These are phyloP conservation scores for Cryptocephalus moraei DNA, from an alignment of 2,888 invertebrate genomes.

Conservation along the genomic window DNA sequence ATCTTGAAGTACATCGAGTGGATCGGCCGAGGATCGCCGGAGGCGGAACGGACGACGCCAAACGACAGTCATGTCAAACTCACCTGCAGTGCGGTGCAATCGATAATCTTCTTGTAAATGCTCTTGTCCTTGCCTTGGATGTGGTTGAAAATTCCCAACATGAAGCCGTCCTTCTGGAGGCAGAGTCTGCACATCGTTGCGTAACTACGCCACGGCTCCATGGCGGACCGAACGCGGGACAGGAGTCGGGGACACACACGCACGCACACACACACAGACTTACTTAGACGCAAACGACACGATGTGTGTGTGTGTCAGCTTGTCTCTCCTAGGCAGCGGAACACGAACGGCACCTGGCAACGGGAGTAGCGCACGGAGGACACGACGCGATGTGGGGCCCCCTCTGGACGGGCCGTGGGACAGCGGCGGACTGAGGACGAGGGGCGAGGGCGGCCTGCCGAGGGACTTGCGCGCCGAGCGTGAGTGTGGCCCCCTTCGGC, in stretches of 20 bases:
- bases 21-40: not conserved
- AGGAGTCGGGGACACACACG: not conserved
- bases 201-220: slow-evolving; percentile 46
- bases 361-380: slow-evolving; percentile 4
- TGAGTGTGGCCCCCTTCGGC: slow-evolving; percentile 30
- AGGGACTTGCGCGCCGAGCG: slow-evolving; percentile 31
- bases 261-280: not conserved
- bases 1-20: not conserved
- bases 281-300: not conserved
- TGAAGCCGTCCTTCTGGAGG: slow-evolving; percentile 50
- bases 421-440: slow-evolving; percentile 30
- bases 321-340: not conserved
- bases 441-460: slow-evolving; percentile 36
- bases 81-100: slow-evolving; percentile 39
- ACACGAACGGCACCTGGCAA: slow-evolving; percentile 15
- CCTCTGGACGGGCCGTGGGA: slow-evolving; percentile 38
- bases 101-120: slow-evolving; percentile 38
- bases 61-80: slow-evolving; percentile 12
- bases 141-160: slow-evolving; percentile 53
- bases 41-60: not conserved
- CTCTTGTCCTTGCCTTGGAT: slow-evolving; percentile 37
- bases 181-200: slow-evolving; percentile 58
- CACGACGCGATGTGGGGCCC: slow-evolving; percentile 33
- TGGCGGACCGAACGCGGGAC: not conserved
- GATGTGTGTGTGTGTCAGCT: not conserved